These are phyloP conservation scores for Vannuccia rotundouncinata DNA, from an alignment of 2,888 invertebrate genomes.

Conservation along the genomic window DNA sequence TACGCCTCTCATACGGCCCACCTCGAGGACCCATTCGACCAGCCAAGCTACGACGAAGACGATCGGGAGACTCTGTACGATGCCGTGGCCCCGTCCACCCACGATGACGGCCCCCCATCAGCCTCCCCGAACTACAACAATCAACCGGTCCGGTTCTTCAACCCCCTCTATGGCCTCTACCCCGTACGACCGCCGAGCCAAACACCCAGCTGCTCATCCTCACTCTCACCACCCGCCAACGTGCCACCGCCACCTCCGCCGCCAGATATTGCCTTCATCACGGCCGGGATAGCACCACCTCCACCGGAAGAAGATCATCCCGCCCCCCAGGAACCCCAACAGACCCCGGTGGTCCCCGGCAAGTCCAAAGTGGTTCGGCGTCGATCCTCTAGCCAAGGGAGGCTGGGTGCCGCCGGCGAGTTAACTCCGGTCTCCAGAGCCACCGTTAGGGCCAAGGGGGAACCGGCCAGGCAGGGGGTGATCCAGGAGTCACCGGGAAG, in stretches of 20 bases:
- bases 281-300: not conserved
- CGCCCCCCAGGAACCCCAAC: not conserved
- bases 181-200: not conserved
- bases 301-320: not conserved
- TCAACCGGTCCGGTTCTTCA: not conserved
- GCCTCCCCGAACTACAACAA: not conserved
- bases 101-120: not conserved
- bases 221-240: not conserved
- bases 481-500: not conserved
- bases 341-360: not conserved
- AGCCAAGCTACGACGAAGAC: not conserved
- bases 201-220: not conserved
- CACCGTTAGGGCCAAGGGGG: not conserved
- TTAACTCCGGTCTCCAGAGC: not conserved
- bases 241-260: not conserved
- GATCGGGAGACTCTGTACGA: not conserved
- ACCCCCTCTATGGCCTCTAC: not conserved
- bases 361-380: not conserved
- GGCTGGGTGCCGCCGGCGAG: not conserved
- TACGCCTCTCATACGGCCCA: not conserved
- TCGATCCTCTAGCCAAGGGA: not conserved
- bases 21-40: not conserved
- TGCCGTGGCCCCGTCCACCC: not conserved
- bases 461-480: not conserved
- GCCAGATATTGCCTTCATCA: conserved; percentile 5